phyloP scores from a whole-genome alignment of 64 coral and sea anemone genomes.

The Pocillopora verrucosa region DNA sequence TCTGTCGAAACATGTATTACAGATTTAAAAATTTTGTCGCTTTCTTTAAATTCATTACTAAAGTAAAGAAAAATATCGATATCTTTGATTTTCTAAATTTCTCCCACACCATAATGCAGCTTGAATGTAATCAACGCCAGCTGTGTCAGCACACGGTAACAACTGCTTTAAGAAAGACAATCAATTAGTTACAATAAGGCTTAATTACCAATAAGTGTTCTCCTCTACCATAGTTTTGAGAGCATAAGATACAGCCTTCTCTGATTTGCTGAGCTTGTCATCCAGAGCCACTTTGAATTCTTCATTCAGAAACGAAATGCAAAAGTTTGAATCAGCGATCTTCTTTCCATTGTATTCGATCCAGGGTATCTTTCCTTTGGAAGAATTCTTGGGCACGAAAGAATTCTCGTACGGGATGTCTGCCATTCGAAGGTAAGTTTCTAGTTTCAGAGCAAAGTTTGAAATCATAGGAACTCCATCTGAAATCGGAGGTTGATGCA shows the following conservation, averaged over 20 bases:
- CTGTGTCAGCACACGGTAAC: too few relatives aligned
- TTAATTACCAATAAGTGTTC: slow-evolving; percentile 73
- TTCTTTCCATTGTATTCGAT: slow-evolving; percentile 69
- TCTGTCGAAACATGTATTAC: too few relatives aligned
- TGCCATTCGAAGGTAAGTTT: slow-evolving; percentile 68
- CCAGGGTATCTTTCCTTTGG: slow-evolving; percentile 83
- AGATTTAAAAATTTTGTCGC: too few relatives aligned
- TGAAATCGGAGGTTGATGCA: slow-evolving; percentile 57
- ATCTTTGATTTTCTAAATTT: too few relatives aligned
- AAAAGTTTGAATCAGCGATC: slow-evolving; percentile 85
- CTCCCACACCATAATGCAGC: too few relatives aligned
- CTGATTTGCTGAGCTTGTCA: slow-evolving; percentile 34
- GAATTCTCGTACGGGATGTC: slow-evolving; percentile 72
- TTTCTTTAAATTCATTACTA: too few relatives aligned
- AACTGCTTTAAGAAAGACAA: too few relatives aligned
- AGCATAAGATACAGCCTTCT: slow-evolving; percentile 54
- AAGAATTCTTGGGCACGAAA: slow-evolving; percentile 46
- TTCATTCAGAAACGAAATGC: slow-evolving; percentile 71
- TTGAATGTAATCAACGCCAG: too few relatives aligned
- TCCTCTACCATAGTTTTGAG: slow-evolving; percentile 70
- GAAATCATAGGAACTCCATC: slow-evolving; percentile 65
- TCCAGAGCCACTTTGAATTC: slow-evolving; percentile 72
- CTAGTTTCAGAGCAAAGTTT: slow-evolving; percentile 66
- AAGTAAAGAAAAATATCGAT: too few relatives aligned
- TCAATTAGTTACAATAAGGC: too few relatives aligned